A percentile compares a stretch with the other conserved stretches of the same genome.
Conservation (phyloP, 30 jellyfish, hydroid and myxozoan genomes). For the Chrysaora quinquecirrha region DNA sequence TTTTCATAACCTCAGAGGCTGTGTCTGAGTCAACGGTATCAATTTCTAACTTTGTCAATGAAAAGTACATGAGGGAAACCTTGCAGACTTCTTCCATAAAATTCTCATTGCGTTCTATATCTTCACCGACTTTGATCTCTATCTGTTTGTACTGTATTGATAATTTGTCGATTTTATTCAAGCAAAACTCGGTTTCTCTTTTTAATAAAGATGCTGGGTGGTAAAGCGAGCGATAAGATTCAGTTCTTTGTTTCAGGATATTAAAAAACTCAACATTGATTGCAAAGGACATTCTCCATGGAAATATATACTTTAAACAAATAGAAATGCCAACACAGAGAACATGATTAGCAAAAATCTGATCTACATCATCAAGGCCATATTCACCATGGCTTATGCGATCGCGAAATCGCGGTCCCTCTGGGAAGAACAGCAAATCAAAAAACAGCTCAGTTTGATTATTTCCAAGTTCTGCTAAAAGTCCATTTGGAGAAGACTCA, state of each 20-base stretch:
- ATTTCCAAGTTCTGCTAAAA: slow-evolving; percentile 35
- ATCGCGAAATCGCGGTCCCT: slow-evolving; percentile 75
- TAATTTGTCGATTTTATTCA: slow-evolving; percentile 10
- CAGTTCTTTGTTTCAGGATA: neutral
- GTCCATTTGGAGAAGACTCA: slow-evolving; percentile 23
- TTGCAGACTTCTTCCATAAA: neutral
- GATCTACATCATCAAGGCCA: slow-evolving; percentile 29
- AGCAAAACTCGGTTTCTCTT: slow-evolving; percentile 8
- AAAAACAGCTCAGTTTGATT: slow-evolving; percentile 44
- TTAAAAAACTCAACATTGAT: neutral
- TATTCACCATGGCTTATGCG: slow-evolving; percentile 78
- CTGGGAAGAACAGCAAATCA: slow-evolving; percentile 58
- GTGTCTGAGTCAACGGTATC: neutral
- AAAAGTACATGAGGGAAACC: neutral
- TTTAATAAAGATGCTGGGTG: slow-evolving; percentile 53
- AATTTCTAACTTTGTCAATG: neutral
- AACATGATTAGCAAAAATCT: slow-evolving; percentile 54
- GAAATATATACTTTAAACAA: slow-evolving; percentile 51
- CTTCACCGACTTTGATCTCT: neutral
- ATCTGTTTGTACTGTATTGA: neutral
- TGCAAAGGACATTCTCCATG: slow-evolving; percentile 39
- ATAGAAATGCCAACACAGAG: slow-evolving; percentile 48
- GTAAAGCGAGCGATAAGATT: slow-evolving; percentile 26
- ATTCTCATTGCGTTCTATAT: neutral
- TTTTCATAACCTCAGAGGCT: neutral